phyloP scores from a whole-genome alignment of 2,113 vertebrate genomes.

The Lophius piscatorius region DNA sequence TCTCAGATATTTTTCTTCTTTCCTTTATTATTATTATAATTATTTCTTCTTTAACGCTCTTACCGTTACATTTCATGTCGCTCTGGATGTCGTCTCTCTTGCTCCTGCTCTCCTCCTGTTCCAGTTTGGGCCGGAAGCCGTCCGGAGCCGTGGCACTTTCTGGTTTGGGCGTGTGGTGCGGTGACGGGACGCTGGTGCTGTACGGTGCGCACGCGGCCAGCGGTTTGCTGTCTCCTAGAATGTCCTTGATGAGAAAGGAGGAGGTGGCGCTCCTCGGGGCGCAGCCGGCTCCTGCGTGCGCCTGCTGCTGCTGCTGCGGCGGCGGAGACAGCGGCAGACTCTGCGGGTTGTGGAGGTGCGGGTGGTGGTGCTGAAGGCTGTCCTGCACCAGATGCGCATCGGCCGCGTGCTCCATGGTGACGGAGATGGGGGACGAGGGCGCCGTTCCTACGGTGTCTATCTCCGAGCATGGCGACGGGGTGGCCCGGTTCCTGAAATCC shows the following conservation, averaged over 20 bases:
- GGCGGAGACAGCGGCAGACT: conserved; percentile 81
- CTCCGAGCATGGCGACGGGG: conserved; percentile 92
- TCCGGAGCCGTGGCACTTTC: conserved; percentile 87
- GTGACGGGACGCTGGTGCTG: conserved; percentile 94
- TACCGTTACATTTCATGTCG: conserved; percentile 96
- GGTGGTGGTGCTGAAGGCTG: conserved; percentile 86
- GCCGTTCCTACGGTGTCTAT: conserved; percentile 94
- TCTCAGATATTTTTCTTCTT: too few relatives aligned
- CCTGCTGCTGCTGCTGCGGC: conserved; percentile 68
- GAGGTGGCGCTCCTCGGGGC: conserved; percentile 95
- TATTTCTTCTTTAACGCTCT: conserved; percentile 74
- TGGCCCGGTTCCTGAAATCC: conserved; percentile 92
- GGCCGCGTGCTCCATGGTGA: conserved; percentile 89
- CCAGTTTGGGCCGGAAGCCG: conserved; percentile 93
- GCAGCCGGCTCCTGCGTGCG: conserved; percentile 85
- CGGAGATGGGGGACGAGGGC: conserved; percentile 94
- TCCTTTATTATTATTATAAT: neutral
- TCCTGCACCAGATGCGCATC: conserved; percentile 87
- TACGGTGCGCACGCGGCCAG: conserved; percentile 97
- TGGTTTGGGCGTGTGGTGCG: conserved; percentile 91
- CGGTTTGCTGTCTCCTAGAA: conserved; percentile 97
- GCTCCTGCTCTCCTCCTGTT: conserved; percentile 90
- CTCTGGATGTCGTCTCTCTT: conserved; percentile 91
- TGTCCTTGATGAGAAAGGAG: conserved; percentile 99
- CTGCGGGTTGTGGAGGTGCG: conserved; percentile 81